Base-by-base conservation (phyloP, 1,140 invertebrate genomes). In the Brachionus plicatilis region DNA sequence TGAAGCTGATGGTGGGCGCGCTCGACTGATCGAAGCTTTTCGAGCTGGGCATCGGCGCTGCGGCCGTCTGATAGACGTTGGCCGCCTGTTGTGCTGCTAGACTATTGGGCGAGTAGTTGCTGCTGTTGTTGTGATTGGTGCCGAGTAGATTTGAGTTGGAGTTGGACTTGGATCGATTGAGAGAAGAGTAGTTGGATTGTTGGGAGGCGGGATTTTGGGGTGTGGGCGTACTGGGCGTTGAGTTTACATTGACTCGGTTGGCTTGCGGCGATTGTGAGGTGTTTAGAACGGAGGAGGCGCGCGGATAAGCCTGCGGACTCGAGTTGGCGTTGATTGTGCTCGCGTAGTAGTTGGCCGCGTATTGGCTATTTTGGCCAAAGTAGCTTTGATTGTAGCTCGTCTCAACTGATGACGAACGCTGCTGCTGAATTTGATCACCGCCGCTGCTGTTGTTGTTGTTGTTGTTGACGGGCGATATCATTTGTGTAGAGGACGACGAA, bases 401-500 rank as follows among this genome's bases (percentile, higher is more conserved):
- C 17, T 72, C 68, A 3, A 72, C 68, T n/a, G 68, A 72, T 1
- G 68, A 72, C 11, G 33, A 72, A 0, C 68, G 68, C 17, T 60
- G 53, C 17, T 53, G 47, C 37, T 72, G 68, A 0, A 72, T 20
- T 43, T 72, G 33, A 20, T 72, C 68, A 70, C 37, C 43, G 33
- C 7, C 7, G 33, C 6, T 37, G 33, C 6, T 37, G 33, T 6
- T 37, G 33, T 72, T 72, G n/a, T 37, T 68, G 7, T 43, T 29
- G 1, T 29, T 11, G 27, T 45, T 76, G 11, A 76, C 72, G 9
- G 79, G 79, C 24, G 79, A 82, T 27, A 82, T 82, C 33, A 82
- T 82, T 65, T 82, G 79, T 27, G 53, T 60, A 47, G 79, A 82
- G 11, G 79, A 82, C 1, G 79, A 82, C 20, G 79, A 82, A 68